A percentile compares a stretch with the other conserved stretches of the same genome.
Conservation (phyloP, 2,113 vertebrate species). For the Anarhynchus alexandrinus region DNA sequence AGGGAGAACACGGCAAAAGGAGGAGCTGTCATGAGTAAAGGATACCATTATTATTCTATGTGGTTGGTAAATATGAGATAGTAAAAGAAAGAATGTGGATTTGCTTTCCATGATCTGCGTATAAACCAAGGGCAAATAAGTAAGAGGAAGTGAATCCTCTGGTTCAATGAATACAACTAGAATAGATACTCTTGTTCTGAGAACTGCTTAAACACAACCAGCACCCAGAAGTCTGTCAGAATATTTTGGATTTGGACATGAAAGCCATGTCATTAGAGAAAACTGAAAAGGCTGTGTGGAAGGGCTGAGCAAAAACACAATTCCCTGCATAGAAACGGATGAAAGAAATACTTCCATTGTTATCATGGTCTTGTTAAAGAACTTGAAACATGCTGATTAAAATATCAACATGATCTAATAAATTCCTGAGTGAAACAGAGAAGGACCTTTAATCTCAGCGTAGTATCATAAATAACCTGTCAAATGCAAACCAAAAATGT, state of each 20-base stretch:
- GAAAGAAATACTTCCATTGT: background rate
- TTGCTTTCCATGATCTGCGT: background rate
- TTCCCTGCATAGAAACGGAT: background rate
- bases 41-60: fast-evolving
- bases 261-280: background rate
- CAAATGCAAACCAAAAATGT: background rate
- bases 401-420: background rate
- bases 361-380: background rate
- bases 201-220: background rate
- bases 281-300: background rate
- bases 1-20: background rate
- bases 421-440: background rate
- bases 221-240: background rate
- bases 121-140: background rate
- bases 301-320: background rate
- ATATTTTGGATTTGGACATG: background rate
- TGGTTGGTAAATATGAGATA: background rate
- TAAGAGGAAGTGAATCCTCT: background rate
- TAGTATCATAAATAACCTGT: background rate
- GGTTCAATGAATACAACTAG: background rate
- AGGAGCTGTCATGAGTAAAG: background rate
- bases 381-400: background rate
- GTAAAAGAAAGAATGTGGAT: fast-evolving
- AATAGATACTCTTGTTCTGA: background rate
- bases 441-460: background rate